Evolutionary conservation across 1,140 invertebrate genomes (phyloP), one percentile per base, ranked within the genome.

Genomic region (Hyphantria cunea): DNA sequence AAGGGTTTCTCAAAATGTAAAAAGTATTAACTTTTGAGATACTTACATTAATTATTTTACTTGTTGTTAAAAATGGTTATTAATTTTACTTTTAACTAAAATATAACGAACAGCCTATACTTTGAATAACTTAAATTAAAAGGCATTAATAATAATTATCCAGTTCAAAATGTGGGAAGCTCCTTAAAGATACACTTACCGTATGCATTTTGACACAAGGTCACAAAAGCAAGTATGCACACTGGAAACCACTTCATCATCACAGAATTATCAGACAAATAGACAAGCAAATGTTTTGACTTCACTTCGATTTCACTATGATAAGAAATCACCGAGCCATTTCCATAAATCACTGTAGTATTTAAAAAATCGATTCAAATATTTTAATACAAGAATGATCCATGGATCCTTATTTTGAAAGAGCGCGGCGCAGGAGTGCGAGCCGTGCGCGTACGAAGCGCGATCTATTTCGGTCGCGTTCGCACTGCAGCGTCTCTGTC

Each of bases 401-500:
- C 74, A 76, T 73, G 54, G 66, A 78, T 80, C 75, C 72, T 80
- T 82, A 15, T 68, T 66, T 62, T 34, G 51, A 55, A 50, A 34
- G 39, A 42, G 54, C 68, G 64, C 61, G 66, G 76, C 77, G 74
- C 80, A 77, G 78, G 82, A 83, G 81, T 74, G 73, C 55, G 68
- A 32, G 32, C 13, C 37, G 63, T 42, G 59, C 72, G 84, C 72
- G 78, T 73, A 58, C 74, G 55, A 68, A 54, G 61, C 68, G 55
- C 76, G 55, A 66, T 85, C 84, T 87, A 87, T 87, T 87, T 85
- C 76, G 75, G 78, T 86, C 76, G 55, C 58, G 55, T 58, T 69
- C 54, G 63, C 63, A 64, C 64, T 69, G 75, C 76, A 70, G 56
- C 76, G 68, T 80, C 81, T 85, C 78, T 76, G 74, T 84, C 82